Evolutionary conservation across 64 coral and sea anemone genomes (phyloP).

Genomic region (Catalaphyllia jardinei): DNA sequence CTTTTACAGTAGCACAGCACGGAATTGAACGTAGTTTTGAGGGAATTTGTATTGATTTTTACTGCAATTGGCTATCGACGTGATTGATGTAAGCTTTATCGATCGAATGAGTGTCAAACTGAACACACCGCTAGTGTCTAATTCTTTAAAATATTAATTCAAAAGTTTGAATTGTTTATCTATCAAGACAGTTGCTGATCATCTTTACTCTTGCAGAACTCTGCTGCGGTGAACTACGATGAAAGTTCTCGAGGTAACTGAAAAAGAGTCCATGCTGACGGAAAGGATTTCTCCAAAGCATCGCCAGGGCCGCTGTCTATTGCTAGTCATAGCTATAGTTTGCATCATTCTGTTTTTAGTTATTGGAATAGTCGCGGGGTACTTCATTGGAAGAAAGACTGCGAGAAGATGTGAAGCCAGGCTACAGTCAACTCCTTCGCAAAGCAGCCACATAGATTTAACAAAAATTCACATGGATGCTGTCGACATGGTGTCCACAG

Average conservation of each 20-base stretch:
- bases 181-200: neutral
- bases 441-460: neutral
- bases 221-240: neutral
- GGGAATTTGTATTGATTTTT: too few species aligned
- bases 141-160: neutral
- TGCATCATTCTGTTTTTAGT: neutral
- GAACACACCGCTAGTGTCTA: neutral
- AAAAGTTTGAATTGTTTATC: neutral
- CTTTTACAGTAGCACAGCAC: too few species aligned
- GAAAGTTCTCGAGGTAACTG: neutral
- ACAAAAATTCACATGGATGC: neutral
- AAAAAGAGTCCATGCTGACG: neutral
- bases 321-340: neutral
- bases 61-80: too few species aligned
- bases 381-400: constrained; percentile 7
- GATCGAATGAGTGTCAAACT: too few species aligned
- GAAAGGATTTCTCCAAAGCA: constrained; percentile 4
- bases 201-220: neutral
- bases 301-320: neutral
- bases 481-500: neutral
- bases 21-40: too few species aligned
- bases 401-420: neutral
- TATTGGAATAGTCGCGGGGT: neutral
- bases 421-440: neutral
- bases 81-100: too few species aligned